Evolutionary conservation across 2,113 vertebrate species (phyloP).

Genomic region (Scytalopus superciliaris): DNA sequence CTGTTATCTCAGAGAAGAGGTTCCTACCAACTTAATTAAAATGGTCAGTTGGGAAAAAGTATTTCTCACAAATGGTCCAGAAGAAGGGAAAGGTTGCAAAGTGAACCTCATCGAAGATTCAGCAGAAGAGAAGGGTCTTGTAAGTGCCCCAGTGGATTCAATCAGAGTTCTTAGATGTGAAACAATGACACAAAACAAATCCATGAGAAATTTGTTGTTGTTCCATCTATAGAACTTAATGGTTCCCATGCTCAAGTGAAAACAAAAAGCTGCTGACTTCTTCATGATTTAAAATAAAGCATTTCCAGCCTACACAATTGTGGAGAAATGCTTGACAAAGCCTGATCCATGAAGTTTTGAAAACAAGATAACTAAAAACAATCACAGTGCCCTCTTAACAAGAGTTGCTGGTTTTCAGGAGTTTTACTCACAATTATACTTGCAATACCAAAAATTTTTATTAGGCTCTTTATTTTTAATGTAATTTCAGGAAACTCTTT

Average conservation of each 20-base stretch:
- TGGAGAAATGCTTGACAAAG: background rate
- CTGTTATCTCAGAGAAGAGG: background rate
- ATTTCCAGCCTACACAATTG: background rate
- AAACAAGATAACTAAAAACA: background rate
- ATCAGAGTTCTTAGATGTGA: background rate
- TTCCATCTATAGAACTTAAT: background rate
- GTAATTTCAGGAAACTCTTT: background rate
- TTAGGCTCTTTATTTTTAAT: background rate
- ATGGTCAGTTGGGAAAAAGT: background rate
- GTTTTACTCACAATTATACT: background rate
- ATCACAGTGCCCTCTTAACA: background rate
- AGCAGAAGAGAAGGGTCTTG: background rate
- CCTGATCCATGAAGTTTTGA: background rate
- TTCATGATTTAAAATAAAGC: background rate
- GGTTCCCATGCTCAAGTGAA: background rate
- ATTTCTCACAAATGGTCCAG: background rate
- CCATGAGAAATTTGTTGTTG: background rate
- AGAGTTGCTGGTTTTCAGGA: background rate
- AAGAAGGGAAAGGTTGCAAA: background rate
- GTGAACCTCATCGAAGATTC: background rate
- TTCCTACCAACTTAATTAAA: background rate
- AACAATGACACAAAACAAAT: background rate
- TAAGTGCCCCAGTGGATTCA: background rate
- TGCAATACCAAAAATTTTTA: background rate
- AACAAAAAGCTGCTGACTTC: background rate